Conservation (phyloP, 2,113 vertebrate species). For the Ammospiza caudacuta region DNA sequence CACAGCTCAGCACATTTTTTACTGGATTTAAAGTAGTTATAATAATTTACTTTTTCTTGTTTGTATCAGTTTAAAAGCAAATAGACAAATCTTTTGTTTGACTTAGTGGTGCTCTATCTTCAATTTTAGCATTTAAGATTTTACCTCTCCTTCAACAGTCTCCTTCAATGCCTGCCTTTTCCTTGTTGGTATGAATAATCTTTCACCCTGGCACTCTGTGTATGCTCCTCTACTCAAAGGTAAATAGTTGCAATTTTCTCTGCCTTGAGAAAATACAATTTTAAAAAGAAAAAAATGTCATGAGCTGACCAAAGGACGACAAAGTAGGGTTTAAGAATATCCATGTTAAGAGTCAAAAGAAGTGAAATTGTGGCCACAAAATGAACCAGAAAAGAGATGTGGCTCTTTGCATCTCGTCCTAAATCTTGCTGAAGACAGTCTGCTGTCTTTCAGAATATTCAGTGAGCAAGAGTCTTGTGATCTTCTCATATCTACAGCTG, state of each 20-base stretch:
- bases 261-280: not conserved
- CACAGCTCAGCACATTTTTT: not conserved
- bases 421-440: not conserved
- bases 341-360: not conserved
- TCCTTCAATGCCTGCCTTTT: not conserved
- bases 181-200: not conserved
- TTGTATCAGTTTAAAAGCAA: not conserved
- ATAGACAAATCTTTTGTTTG: not conserved
- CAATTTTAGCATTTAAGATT: not conserved
- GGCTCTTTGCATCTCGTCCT: not conserved
- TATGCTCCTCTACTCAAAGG: not conserved
- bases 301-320: not conserved
- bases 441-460: not conserved
- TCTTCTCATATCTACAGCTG: not conserved
- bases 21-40: not conserved
- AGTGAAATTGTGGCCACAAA: not conserved
- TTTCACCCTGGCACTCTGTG: not conserved
- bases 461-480: not conserved
- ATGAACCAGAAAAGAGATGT: not conserved
- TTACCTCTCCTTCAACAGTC: not conserved
- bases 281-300: not conserved
- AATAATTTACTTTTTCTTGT: not conserved
- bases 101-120: not conserved
- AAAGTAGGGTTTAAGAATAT: not conserved
- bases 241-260: not conserved